Percentiles rank a stretch among this genome's conserved stretches.
Evolutionary conservation across 2,888 invertebrate genomes (phyloP).

Genomic region (Aplocera efformata): DNA sequence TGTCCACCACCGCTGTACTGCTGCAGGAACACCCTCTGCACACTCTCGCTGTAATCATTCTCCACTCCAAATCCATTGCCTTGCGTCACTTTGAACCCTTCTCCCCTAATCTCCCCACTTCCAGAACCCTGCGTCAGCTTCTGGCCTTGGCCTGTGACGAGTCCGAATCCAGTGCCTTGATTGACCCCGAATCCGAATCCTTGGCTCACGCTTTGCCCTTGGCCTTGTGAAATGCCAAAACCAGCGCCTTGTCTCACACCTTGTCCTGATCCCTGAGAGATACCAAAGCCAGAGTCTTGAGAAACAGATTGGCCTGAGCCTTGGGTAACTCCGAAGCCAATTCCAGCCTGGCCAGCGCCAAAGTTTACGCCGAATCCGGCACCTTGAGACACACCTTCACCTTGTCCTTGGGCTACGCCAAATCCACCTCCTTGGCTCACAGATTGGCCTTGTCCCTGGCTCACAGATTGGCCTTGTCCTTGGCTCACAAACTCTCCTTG

Average conservation of each 20-base stretch:
- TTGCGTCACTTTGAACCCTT: conserved; percentile 25
- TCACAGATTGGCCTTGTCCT: conserved; percentile 24
- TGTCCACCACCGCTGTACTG: conserved; percentile 54
- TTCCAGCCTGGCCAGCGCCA: conserved; percentile 10
- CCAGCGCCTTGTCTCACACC: conserved; percentile 11
- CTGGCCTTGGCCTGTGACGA: conserved; percentile 28
- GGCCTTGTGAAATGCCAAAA: conserved; percentile 9
- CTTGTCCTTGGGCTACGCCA: conserved; percentile 22
- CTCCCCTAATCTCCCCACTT: conserved; percentile 21
- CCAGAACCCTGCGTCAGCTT: conserved; percentile 27
- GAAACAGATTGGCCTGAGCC: conserved; percentile 11
- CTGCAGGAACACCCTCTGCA: conserved; percentile 52
- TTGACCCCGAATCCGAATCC: conserved; percentile 21
- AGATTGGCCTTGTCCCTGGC: conserved; percentile 30
- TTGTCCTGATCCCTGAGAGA: conserved; percentile 15
- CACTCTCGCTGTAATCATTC: conserved; percentile 51
- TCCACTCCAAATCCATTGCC: conserved; percentile 38
- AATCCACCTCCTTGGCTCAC: conserved; percentile 34
- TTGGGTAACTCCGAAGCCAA: conserved; percentile 9
- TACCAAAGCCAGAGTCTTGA: conserved; percentile 4
- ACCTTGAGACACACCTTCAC: conserved; percentile 11
- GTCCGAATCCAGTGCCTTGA: conserved; percentile 26
- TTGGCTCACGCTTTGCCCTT: conserved; percentile 16
- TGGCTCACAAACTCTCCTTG: conserved; percentile 26
- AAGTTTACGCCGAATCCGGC: conserved; percentile 13